Evolutionary conservation across 37 sponge, comb jelly and placozoan species (phyloP).

Genomic region (Cliona cf. orientalis): DNA sequence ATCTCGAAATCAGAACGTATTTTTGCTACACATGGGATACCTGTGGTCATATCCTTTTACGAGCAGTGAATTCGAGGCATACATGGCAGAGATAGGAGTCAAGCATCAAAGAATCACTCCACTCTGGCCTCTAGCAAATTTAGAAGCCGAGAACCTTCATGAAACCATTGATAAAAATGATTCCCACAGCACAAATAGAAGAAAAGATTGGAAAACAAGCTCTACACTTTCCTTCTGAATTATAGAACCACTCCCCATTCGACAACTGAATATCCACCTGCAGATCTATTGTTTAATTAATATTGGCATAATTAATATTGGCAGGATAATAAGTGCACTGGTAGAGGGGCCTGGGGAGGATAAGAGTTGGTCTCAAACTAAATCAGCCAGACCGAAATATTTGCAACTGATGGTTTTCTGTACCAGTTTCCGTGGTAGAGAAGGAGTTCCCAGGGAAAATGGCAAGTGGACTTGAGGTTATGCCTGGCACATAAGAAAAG

Average conservation of each 20-base stretch:
- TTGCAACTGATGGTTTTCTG: no score
- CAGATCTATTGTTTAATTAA: slow-evolving; percentile 30
- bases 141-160: slow-evolving; percentile 61
- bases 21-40: slow-evolving; percentile 56
- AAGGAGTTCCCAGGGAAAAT: no score
- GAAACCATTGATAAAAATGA: slow-evolving; percentile 51
- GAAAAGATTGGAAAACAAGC: slow-evolving; percentile 38
- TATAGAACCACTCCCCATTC: no score
- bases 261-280: slow-evolving; percentile 34
- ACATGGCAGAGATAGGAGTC: slow-evolving; percentile 41
- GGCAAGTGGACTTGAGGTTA: no score
- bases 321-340: no score
- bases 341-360: no score
- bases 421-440: no score
- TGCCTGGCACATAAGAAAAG: no score
- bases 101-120: slow-evolving; percentile 38
- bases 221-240: slow-evolving; percentile 38
- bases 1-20: slow-evolving; percentile 42
- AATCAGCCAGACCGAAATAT: no score
- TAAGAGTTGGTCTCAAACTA: no score
- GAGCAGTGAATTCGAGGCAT: slow-evolving; percentile 25
- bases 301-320: no score
- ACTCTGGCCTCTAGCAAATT: slow-evolving; percentile 46
- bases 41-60: slow-evolving; percentile 26
- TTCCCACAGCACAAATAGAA: slow-evolving; percentile 39